These are phyloP conservation scores for Strix occidentalis DNA, from an alignment of 2,797 vertebrate genomes.

Conservation along the genomic window DNA sequence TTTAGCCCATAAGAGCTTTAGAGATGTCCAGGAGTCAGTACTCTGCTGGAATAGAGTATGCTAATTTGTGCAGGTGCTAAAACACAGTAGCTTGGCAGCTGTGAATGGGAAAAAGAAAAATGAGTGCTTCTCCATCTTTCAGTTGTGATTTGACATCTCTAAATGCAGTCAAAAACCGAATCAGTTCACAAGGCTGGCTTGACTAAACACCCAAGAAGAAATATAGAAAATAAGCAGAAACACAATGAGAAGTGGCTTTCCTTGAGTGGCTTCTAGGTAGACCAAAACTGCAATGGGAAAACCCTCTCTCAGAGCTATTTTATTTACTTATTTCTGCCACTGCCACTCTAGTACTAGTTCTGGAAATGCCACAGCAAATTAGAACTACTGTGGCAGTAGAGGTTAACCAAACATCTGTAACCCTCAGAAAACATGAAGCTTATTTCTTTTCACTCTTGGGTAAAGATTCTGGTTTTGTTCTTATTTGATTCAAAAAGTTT, in stretches of 20 bases:
- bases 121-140: not conserved
- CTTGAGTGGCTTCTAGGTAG: not conserved
- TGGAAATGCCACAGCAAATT: not conserved
- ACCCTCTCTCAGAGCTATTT: not conserved
- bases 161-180: not conserved
- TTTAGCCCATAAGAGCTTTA: not conserved
- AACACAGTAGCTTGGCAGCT: conserved; percentile 44
- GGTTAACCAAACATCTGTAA: not conserved
- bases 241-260: not conserved
- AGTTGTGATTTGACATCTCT: not conserved
- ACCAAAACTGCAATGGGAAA: not conserved
- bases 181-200: not conserved
- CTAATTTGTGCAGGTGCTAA: conserved; percentile 56
- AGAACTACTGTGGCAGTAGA: not conserved
- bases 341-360: not conserved
- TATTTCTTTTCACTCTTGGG: not conserved
- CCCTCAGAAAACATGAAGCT: not conserved
- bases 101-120: conserved; percentile 26
- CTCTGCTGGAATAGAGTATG: not conserved
- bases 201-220: not conserved
- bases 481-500: not conserved
- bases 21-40: conserved; percentile 11
- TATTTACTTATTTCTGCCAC: not conserved
- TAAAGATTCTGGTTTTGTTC: not conserved
- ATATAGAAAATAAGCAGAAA: not conserved